These are phyloP conservation scores for Meteorus cinctellus DNA, from an alignment of 2,888 invertebrate species.

Conservation along the genomic window DNA sequence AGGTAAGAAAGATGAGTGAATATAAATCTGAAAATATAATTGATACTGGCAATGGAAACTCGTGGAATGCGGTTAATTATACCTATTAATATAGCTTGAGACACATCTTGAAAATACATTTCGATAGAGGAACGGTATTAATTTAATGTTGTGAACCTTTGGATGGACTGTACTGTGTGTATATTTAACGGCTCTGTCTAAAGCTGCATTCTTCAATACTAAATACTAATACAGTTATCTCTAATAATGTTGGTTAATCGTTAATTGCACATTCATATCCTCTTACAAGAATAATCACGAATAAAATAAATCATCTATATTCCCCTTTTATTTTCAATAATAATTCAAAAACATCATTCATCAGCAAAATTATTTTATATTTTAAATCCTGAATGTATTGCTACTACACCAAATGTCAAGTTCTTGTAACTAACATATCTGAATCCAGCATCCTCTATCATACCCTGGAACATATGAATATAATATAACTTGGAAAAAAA, in stretches of 20 bases:
- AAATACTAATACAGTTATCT: slow-evolving; percentile 60
- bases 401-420: slow-evolving; percentile 91
- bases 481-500: background rate
- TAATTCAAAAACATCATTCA: slow-evolving; percentile 4
- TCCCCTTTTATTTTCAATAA: slow-evolving; percentile 12
- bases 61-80: slow-evolving; percentile 28
- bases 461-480: slow-evolving; percentile 79
- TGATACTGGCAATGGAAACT: slow-evolving; percentile 30
- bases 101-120: slow-evolving; percentile 52
- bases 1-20: slow-evolving; percentile 21
- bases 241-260: slow-evolving; percentile 36
- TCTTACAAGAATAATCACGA: slow-evolving; percentile 6
- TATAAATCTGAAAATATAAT: slow-evolving; percentile 11
- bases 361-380: slow-evolving; percentile 74
- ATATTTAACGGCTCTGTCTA: slow-evolving; percentile 57
- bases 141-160: slow-evolving; percentile 59
- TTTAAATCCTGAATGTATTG: slow-evolving; percentile 98
- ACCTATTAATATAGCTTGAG: slow-evolving; percentile 45
- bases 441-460: slow-evolving; percentile 95
- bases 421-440: slow-evolving; percentile 91
- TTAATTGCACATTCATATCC: slow-evolving; percentile 15
- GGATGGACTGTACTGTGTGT: slow-evolving; percentile 58
- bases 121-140: slow-evolving; percentile 57
- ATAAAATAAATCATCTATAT: slow-evolving; percentile 20
- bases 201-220: slow-evolving; percentile 58